Base-by-base conservation (phyloP, 2,113 vertebrate species). In the Pogona vitticeps region DNA sequence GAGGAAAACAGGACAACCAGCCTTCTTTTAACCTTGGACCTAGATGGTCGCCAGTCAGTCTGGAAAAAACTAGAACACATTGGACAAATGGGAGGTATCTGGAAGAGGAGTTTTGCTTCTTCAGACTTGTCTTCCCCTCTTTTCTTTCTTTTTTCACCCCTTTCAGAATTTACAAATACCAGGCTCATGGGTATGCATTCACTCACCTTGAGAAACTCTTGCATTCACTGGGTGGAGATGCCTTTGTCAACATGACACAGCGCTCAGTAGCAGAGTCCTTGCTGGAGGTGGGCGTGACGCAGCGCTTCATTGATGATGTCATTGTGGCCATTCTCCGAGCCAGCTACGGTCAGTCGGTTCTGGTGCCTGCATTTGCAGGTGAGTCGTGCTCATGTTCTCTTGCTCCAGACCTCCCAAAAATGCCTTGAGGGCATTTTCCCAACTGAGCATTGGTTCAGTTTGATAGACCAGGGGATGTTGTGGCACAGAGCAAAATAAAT, bases 321-420 rank as follows among this genome's bases (percentile, higher is more conserved):
- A 98, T 99, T 28, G 97, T 97, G 0, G 98, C 98, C 0, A 96
- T 99, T 73, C 98, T 98, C 94, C 97, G 98, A 91, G 97, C 98
- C 95, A 99, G 98, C 96, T 99, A 99, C 0, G 97, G 98, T 65
- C 99, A 99, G 95, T 98, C 98, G 0, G 97, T 98, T 92, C 96
- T 97, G 86, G 98, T 99, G 92, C 98, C 98, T 0, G 99, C 98
- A n/a, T 99, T 99, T 31, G 98, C 98, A 67, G 99, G 99, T 99
- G 79, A 95, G 87, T 84, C 2, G 0, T 0, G 7, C 21, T n/a
- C 15, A 52, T 33, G 13, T 42, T 56, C n/a, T 52, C 4, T 38
- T 52, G 40, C 78, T 81, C 20, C 58, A 52, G 21, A 68, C 15
- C 21, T 6, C 2, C 5, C 46, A 56, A 26, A 31, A 13, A 52